Conservation (phyloP, 2,888 invertebrate genomes). For the Agriopis leucophaearia region DNA sequence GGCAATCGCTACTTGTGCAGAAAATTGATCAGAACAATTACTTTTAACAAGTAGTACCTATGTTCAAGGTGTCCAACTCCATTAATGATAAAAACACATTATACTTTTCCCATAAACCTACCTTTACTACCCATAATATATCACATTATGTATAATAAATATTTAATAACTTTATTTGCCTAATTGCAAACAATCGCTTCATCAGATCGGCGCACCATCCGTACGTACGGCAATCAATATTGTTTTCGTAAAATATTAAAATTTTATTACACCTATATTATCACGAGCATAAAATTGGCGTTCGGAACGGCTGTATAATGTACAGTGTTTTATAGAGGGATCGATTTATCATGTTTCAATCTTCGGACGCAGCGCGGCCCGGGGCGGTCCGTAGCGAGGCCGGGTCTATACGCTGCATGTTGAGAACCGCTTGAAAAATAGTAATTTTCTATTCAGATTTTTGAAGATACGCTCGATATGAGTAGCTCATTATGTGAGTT, state of each 20-base stretch:
- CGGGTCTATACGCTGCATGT: conserved; percentile 48
- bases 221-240: conserved; percentile 54
- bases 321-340: conserved; percentile 51
- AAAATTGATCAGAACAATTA: conserved; percentile 10
- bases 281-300: conserved; percentile 60
- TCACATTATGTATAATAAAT: conserved; percentile 26
- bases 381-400: conserved; percentile 53
- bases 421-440: conserved; percentile 49
- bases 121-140: conserved; percentile 20
- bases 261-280: conserved; percentile 65
- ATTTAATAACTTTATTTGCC: conserved; percentile 39
- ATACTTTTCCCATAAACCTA: conserved; percentile 16
- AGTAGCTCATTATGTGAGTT: conserved; percentile 38
- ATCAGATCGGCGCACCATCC: conserved; percentile 37
- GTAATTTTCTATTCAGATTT: conserved; percentile 55
- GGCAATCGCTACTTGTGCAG: not conserved
- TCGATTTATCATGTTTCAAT: conserved; percentile 78
- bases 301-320: conserved; percentile 56
- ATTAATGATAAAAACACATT: conserved; percentile 21
- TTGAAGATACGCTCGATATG: conserved; percentile 46
- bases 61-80: conserved; percentile 18
- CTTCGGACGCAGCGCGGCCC: conserved; percentile 50
- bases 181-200: conserved; percentile 39
- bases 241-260: conserved; percentile 64
- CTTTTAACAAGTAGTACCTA: conserved; percentile 1